These are phyloP conservation scores for Canis aureus DNA, from an alignment of 2,113 vertebrate species.

Conservation along the genomic window DNA sequence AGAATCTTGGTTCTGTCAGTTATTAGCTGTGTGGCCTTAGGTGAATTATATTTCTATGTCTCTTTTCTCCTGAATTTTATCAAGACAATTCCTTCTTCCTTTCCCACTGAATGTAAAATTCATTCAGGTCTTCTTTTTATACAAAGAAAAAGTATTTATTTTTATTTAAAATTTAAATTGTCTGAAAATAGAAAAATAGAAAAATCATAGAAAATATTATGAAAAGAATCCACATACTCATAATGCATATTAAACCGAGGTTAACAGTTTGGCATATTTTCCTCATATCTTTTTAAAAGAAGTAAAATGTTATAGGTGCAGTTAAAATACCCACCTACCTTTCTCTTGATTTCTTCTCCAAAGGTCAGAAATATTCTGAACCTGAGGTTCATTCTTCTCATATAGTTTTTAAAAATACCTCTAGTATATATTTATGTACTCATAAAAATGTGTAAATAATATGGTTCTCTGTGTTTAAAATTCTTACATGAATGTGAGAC, in stretches of 20 bases:
- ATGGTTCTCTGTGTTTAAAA: not conserved
- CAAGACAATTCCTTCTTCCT: not conserved
- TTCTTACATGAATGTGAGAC: not conserved
- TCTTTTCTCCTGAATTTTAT: not conserved
- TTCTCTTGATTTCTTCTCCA: not conserved
- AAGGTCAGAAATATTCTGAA: constrained; percentile 16
- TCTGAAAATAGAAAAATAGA: not conserved
- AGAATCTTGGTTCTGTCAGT: not conserved
- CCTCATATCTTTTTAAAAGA: constrained; percentile 40
- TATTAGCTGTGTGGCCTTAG: not conserved
- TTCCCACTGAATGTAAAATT: constrained; percentile 26
- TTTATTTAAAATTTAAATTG: constrained; percentile 39
- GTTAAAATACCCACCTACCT: not conserved
- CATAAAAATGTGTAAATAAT: not conserved
- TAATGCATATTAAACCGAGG: not conserved
- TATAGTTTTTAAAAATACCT: not conserved
- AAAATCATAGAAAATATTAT: constrained; percentile 18
- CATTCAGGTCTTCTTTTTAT: not conserved
- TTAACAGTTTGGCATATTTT: constrained; percentile 13
- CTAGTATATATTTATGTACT: not conserved
- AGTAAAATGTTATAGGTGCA: not conserved
- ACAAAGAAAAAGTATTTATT: not conserved
- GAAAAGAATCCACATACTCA: not conserved
- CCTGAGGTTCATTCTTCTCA: not conserved
- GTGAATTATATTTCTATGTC: not conserved